These are phyloP conservation scores for Limanda limanda DNA, from an alignment of 2,113 vertebrate genomes.

Conservation along the genomic window DNA sequence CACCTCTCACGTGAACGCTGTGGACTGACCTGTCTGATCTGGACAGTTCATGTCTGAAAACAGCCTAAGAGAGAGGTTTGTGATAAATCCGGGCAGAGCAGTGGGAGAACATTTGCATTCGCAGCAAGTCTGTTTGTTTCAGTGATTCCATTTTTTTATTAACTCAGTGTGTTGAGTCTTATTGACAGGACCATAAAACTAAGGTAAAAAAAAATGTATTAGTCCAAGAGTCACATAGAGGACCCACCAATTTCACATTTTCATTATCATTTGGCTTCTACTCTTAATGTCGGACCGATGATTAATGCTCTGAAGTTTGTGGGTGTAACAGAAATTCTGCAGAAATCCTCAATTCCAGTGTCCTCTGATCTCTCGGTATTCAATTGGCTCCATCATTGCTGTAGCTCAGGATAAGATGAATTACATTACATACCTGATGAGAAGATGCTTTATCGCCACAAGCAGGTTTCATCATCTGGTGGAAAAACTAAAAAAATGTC, in stretches of 20 bases:
- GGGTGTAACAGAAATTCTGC: slow-evolving; percentile 4
- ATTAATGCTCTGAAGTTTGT: neutral
- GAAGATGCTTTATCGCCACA: slow-evolving; percentile 3
- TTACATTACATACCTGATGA: neutral
- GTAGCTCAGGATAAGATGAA: neutral
- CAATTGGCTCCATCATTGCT: neutral
- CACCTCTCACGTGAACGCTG: no score
- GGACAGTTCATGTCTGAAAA: no score
- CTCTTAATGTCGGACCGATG: neutral
- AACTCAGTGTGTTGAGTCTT: neutral
- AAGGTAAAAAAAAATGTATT: neutral
- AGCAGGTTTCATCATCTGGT: neutral
- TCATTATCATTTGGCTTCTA: neutral
- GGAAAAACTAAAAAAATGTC: no score
- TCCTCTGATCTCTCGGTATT: neutral
- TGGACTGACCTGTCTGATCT: no score
- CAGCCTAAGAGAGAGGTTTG: neutral
- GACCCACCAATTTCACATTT: no score
- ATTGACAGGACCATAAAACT: no score
- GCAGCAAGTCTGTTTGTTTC: neutral
- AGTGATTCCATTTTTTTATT: neutral
- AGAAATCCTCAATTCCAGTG: neutral
- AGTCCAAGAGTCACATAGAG: no score
- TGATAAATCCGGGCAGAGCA: neutral
- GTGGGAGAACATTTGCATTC: neutral